phyloP scores from a whole-genome alignment of 35 echinoderm and acorn worm genomes.

The Eucidaris tribuloides region DNA sequence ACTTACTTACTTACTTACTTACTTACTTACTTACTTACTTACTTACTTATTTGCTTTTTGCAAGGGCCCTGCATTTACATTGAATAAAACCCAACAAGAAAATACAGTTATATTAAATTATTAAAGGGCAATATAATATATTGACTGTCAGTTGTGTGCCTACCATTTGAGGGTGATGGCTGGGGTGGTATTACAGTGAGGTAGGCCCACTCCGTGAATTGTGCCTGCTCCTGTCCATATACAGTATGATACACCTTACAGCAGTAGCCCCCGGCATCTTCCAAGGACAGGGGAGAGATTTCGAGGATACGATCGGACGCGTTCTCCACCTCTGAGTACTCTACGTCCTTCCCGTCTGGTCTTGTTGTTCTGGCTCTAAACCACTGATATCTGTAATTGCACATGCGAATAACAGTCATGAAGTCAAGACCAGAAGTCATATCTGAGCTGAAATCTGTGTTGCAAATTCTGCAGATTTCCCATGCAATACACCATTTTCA shows the following conservation, averaged over 20 bases:
- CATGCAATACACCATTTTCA: no score
- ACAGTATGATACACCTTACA: slow-evolving; percentile 73
- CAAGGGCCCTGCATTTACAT: no score
- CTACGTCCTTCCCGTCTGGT: neutral
- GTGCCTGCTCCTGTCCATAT: neutral
- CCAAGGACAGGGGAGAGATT: slow-evolving; percentile 5
- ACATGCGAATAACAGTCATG: no score
- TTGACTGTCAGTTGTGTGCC: neutral
- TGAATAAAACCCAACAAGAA: no score
- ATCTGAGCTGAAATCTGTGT: no score
- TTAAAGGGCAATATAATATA: neutral
- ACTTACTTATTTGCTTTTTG: no score
- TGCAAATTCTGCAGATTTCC: no score
- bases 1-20: no score
- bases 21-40: no score
- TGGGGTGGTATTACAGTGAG: slow-evolving; percentile 24
- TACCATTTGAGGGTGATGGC: slow-evolving; percentile 45
- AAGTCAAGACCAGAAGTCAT: no score
- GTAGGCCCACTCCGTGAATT: slow-evolving; percentile 50
- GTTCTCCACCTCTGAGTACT: slow-evolving; percentile 26
- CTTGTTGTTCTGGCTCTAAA: slow-evolving; percentile 21
- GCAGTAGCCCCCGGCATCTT: slow-evolving; percentile 48
- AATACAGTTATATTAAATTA: no score
- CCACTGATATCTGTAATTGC: slow-evolving; percentile 90
- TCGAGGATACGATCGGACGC: slow-evolving; percentile 47